Evolutionary conservation across 2,888 invertebrate species (phyloP).

Genomic region (Elmis aenea): DNA sequence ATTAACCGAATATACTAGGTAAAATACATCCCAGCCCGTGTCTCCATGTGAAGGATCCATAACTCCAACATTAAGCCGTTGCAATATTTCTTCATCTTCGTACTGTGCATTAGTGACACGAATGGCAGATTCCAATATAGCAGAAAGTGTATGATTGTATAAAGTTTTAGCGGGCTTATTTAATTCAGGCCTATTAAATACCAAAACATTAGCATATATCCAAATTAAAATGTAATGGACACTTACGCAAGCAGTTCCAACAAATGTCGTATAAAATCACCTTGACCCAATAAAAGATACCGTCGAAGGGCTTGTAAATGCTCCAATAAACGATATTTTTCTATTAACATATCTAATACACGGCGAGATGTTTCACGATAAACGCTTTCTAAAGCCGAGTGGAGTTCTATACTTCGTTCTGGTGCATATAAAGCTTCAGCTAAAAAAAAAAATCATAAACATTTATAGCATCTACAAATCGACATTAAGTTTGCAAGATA

Average conservation of each 20-base stretch:
- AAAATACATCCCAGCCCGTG: conserved; percentile 87
- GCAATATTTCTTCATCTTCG: conserved; percentile 86
- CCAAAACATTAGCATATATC: not conserved
- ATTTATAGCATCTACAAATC: too few species aligned
- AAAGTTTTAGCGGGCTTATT: conserved; percentile 81
- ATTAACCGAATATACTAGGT: conserved; percentile 79
- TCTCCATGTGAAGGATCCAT: conserved; percentile 57
- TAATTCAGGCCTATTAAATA: conserved; percentile 67
- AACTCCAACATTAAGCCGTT: conserved; percentile 72
- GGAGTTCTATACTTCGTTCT: conserved; percentile 69
- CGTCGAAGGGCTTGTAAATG: conserved; percentile 87
- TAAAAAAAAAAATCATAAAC: conserved; percentile 32
- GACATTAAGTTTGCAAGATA: too few species aligned
- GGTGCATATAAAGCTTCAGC: conserved; percentile 63
- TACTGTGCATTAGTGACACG: conserved; percentile 91
- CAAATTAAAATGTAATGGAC: not conserved
- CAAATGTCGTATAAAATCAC: conserved; percentile 91
- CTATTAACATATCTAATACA: conserved; percentile 78
- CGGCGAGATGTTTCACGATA: conserved; percentile 83
- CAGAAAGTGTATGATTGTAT: conserved; percentile 82
- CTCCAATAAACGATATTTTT: conserved; percentile 83
- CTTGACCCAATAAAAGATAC: conserved; percentile 90
- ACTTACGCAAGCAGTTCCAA: conserved; percentile 86
- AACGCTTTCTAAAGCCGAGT: conserved; percentile 75
- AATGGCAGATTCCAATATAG: conserved; percentile 79